Evolutionary conservation across 2,113 vertebrate genomes (phyloP).

Genomic region (Psittacara wagleri): DNA sequence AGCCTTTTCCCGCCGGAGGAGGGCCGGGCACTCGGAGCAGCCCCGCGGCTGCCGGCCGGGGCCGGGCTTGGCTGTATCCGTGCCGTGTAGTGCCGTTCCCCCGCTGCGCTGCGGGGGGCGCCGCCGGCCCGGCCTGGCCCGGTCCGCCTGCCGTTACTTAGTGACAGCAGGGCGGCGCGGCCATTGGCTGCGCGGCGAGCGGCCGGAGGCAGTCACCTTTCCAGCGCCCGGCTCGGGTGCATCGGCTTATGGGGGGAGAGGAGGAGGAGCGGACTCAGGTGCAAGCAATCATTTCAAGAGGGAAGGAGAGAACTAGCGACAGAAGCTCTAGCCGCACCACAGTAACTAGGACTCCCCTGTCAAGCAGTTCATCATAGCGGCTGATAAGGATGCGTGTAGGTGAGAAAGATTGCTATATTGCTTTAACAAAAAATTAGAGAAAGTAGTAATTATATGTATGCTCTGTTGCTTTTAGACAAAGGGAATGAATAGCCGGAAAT

Average conservation of each 20-base stretch:
- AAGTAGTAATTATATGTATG: background rate
- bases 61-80: background rate
- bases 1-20: background rate
- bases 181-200: constrained; percentile 75
- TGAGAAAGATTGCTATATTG: constrained; percentile 54
- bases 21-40: background rate
- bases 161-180: constrained; percentile 78
- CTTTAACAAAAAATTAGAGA: constrained; percentile 24
- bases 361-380: constrained; percentile 39
- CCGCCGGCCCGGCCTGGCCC: constrained; percentile 69
- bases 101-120: background rate
- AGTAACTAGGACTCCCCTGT: constrained; percentile 19
- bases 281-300: constrained; percentile 70
- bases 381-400: constrained; percentile 61
- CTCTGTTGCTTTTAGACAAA: background rate
- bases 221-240: constrained; percentile 73
- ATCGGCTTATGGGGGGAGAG: constrained; percentile 48
- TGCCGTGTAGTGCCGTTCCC: background rate
- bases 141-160: constrained; percentile 86
- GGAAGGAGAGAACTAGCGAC: constrained; percentile 66
- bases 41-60: background rate
- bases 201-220: constrained; percentile 77
- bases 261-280: constrained; percentile 82
- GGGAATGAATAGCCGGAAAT: constrained; percentile 33
- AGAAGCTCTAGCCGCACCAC: constrained; percentile 65